Conservation (phyloP, 2,113 vertebrate species). For the Taxidea taxus region DNA sequence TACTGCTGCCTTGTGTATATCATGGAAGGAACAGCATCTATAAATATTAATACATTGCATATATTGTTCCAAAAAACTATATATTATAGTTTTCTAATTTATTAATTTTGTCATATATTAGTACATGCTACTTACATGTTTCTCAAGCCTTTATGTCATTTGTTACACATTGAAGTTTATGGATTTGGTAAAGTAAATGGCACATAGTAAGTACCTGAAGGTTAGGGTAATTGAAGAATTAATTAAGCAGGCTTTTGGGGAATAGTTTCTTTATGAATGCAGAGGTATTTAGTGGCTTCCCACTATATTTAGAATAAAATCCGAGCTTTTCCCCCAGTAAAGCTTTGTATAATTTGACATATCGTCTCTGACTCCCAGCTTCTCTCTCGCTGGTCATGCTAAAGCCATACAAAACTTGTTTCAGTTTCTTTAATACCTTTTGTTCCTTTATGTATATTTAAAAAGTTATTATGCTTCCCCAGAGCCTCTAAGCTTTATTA, state of each 20-base stretch:
- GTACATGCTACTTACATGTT: background rate
- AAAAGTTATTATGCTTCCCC: background rate
- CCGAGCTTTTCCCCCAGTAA: background rate
- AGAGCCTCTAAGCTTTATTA: background rate
- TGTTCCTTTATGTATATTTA: background rate
- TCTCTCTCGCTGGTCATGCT: background rate
- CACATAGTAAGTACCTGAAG: background rate
- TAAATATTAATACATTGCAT: background rate
- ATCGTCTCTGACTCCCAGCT: background rate
- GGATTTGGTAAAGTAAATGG: background rate
- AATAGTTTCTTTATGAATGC: background rate
- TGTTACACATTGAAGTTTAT: background rate
- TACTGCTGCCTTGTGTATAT: background rate
- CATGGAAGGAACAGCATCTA: background rate
- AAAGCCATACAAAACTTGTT: background rate
- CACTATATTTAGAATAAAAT: slow-evolving; percentile 9
- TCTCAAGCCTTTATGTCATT: background rate
- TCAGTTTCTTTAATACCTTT: background rate
- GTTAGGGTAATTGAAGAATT: slow-evolving; percentile 1
- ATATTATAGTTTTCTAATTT: background rate
- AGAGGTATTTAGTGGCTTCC: background rate
- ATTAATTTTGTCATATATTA: background rate
- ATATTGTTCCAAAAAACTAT: background rate
- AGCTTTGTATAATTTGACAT: background rate
- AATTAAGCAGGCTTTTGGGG: background rate